Base-by-base conservation (phyloP, 2,797 vertebrate species). In the Sternarchorhynchus goeldii region DNA sequence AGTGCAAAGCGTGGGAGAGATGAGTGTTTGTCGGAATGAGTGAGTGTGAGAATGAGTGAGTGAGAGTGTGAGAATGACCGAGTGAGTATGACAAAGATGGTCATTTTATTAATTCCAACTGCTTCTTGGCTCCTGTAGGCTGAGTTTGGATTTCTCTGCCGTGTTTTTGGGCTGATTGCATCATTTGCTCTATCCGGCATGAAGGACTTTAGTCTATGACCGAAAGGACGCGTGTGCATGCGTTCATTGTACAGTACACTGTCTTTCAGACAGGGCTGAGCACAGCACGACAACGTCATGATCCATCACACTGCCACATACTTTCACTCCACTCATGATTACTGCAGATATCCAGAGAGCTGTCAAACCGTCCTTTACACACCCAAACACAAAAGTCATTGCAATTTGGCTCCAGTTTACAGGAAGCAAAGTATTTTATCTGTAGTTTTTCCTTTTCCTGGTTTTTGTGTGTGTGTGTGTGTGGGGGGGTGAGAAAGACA, bases 321-420 rank as follows among this genome's bases (percentile, higher is more conserved):
- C 55, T 65, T 71, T n/a, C 32, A 31, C 59, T 18, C 14, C 8
- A 63, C 34, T 34, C 32, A 63, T 53, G 57, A 56, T 50, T 36
- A 45, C 56, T 58, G 21, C 55, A 77, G 79, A 78, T 34, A 57
- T 18, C 21, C 12, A 25, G 59, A 29, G 68, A 50, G 64, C 57
- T 73, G 55, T 80, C 78, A 74, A 58, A 80, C 50, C 32, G 36
- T 71, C 55, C 71, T 69, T 76, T 71, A 50, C 73, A 41, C 64
- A 25, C 16, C 3, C 53, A 53, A 65, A 72, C 60, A 77, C 77
- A 64, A 41, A 25, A 77, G 68, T 73, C 25, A 69, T 77, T 74
- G 20, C 70, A 77, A 25, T 81, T 21, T 77, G 63, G 79, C 25
- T 41, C 31, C 25, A 60, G 60, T 41, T 25, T 69, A 57, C 56